Conservation (phyloP, 2,888 invertebrate species). For the Gibbula magus region DNA sequence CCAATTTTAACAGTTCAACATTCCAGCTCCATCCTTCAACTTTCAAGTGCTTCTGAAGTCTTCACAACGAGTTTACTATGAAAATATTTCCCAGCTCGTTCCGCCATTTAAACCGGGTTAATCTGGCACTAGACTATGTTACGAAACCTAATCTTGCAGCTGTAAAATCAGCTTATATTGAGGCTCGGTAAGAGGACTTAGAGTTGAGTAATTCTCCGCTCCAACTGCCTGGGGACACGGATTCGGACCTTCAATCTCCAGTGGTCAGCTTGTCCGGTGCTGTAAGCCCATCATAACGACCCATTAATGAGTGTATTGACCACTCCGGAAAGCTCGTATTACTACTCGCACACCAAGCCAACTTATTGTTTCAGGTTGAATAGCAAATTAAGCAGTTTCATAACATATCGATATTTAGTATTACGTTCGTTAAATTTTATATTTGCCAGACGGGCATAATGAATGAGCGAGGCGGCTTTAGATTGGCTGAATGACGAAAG, state of each 20-base stretch:
- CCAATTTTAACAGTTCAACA: slow-evolving; percentile 7
- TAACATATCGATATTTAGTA: slow-evolving; percentile 3
- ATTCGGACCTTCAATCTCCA: no score
- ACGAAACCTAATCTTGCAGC: background rate
- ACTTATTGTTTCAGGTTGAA: slow-evolving; percentile 13
- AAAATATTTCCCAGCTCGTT: slow-evolving; percentile 11
- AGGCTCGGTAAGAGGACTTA: slow-evolving; percentile 11
- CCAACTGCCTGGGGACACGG: no score
- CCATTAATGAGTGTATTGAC: no score
- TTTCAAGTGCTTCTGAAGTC: background rate
- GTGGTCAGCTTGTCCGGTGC: no score
- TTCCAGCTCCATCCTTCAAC: background rate
- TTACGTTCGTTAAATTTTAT: slow-evolving; percentile 24
- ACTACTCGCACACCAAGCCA: background rate
- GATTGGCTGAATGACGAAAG: slow-evolving; percentile 14
- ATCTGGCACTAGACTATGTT: background rate
- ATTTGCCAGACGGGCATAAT: slow-evolving; percentile 9
- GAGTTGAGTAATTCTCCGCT: slow-evolving; percentile 1
- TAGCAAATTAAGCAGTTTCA: slow-evolving; percentile 24
- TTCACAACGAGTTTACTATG: background rate
- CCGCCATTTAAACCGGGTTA: background rate
- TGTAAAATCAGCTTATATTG: background rate
- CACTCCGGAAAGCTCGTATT: no score
- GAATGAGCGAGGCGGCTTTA: slow-evolving; percentile 3
- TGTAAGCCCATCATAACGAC: no score